Percentiles rank a stretch among this genome's conserved stretches.
Conservation (phyloP, 2,113 vertebrate genomes). For the Raphicerus campestris region DNA sequence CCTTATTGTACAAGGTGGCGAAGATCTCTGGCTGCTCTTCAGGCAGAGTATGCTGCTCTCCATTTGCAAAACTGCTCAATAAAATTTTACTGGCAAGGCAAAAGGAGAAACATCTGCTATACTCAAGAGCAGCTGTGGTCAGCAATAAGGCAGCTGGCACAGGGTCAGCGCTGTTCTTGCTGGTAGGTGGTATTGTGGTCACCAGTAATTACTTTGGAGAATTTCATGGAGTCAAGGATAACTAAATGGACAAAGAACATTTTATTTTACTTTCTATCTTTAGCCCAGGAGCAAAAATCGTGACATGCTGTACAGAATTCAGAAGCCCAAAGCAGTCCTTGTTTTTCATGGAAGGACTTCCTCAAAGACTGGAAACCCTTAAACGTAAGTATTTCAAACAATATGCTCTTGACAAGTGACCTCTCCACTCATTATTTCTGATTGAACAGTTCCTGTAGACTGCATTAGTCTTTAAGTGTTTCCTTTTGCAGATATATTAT, state of each 20-base stretch:
- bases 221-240: constrained; percentile 63
- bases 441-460: constrained; percentile 76
- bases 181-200: constrained; percentile 75
- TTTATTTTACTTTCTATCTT: constrained; percentile 69
- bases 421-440: constrained; percentile 46
- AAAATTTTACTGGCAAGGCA: constrained; percentile 69
- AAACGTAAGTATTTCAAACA: constrained; percentile 55
- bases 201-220: constrained; percentile 60
- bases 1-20: neutral
- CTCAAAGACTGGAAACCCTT: constrained; percentile 51
- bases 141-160: constrained; percentile 67
- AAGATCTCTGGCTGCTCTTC: neutral
- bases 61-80: constrained; percentile 66
- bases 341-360: constrained; percentile 46
- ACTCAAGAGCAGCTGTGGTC: constrained; percentile 70
- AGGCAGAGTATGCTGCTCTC: constrained; percentile 60
- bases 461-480: constrained; percentile 67
- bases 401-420: constrained; percentile 53
- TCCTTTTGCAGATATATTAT: constrained; percentile 56
- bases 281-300: constrained; percentile 31
- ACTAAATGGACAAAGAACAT: constrained; percentile 62
- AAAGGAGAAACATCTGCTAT: constrained; percentile 75
- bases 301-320: constrained; percentile 22
- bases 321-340: neutral
- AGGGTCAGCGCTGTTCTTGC: constrained; percentile 54